These are phyloP conservation scores for Habroteleia sp. DNA, from an alignment of 2,888 invertebrate species.

Conservation along the genomic window DNA sequence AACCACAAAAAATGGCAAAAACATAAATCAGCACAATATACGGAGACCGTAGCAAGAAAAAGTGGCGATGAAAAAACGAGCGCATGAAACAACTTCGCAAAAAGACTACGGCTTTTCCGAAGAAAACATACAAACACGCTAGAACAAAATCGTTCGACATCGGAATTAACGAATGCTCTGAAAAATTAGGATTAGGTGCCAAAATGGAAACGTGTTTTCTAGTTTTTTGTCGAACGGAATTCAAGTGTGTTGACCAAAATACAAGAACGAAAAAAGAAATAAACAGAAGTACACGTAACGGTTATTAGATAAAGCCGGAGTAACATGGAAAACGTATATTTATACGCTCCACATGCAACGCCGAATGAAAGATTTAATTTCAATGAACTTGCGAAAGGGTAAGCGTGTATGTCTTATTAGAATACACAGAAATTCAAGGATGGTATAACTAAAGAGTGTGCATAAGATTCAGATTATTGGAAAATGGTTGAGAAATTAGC, in stretches of 20 bases:
- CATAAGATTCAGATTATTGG: no score
- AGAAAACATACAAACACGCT: slow-evolving; percentile 2
- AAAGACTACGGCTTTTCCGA: slow-evolving; percentile 7
- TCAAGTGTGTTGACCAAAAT: slow-evolving; percentile 23
- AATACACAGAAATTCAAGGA: no score
- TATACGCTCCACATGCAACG: slow-evolving; percentile 7
- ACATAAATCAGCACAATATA: slow-evolving; percentile 43
- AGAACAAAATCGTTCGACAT: slow-evolving; percentile 26
- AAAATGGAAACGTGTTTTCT: slow-evolving; percentile 12
- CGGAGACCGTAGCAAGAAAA: slow-evolving; percentile 20
- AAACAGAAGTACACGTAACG: slow-evolving; percentile 44
- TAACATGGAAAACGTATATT: slow-evolving; percentile 44
- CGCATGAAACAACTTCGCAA: neutral
- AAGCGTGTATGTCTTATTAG: neutral
- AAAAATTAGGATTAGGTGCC: slow-evolving; percentile 46
- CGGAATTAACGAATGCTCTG: slow-evolving; percentile 38
- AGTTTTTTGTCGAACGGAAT: slow-evolving; percentile 21
- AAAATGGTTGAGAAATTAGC: no score
- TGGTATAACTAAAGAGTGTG: no score
- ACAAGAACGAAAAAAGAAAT: slow-evolving; percentile 24
- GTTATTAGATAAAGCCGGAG: slow-evolving; percentile 38
- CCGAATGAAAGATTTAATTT: slow-evolving; percentile 20
- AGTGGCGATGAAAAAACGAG: slow-evolving; percentile 7
- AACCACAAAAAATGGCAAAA: slow-evolving; percentile 48
- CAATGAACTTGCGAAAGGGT: neutral